Conservation (phyloP, 2,888 invertebrate species). For the Polia nebulosa region DNA sequence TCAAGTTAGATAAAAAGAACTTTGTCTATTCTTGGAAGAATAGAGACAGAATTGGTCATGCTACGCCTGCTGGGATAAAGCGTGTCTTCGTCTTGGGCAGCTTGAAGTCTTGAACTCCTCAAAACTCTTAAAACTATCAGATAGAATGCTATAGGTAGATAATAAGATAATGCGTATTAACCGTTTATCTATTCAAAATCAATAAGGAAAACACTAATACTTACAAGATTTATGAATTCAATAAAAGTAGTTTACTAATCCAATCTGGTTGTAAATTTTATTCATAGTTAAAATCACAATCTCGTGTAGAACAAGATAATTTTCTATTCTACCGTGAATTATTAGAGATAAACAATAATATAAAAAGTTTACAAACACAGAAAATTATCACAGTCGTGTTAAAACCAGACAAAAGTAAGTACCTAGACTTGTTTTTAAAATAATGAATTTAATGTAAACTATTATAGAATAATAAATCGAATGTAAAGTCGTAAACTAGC, state of each 20-base stretch:
- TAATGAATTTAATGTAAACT: too few relatives aligned
- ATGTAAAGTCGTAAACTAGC: background rate
- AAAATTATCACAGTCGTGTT: conserved; percentile 67
- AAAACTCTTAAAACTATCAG: too few relatives aligned
- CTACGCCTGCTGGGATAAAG: too few relatives aligned
- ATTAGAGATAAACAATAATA: conserved; percentile 66
- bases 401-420: conserved; percentile 67
- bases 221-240: conserved; percentile 9
- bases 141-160: too few relatives aligned
- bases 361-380: conserved; percentile 67
- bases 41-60: too few relatives aligned
- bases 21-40: too few relatives aligned
- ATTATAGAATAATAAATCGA: too few relatives aligned
- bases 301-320: conserved; percentile 18
- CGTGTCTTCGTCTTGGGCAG: too few relatives aligned
- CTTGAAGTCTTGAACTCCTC: too few relatives aligned
- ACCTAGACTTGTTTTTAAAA: background rate
- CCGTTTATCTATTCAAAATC: conserved; percentile 13
- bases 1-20: too few relatives aligned
- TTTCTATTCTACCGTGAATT: conserved; percentile 1
- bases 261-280: conserved; percentile 18
- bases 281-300: conserved; percentile 14
- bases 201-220: conserved; percentile 32
- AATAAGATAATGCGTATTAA: background rate
- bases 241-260: conserved; percentile 32